These are phyloP conservation scores for Camelus bactrianus DNA, from an alignment of 2,113 vertebrate genomes.

Conservation along the genomic window DNA sequence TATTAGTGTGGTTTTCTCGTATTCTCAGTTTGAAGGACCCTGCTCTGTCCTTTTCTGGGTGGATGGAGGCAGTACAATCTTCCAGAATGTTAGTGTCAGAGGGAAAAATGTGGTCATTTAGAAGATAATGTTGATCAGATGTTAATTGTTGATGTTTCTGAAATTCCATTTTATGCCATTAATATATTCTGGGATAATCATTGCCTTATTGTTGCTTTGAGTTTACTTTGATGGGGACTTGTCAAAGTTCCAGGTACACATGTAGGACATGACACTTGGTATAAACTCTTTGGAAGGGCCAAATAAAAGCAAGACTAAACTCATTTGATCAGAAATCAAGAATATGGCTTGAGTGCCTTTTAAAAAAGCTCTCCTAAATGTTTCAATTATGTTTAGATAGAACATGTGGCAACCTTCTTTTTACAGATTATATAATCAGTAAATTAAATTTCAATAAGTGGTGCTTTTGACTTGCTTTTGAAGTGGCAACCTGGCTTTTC, in stretches of 20 bases:
- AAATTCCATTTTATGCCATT: conserved; percentile 26
- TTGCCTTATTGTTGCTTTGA: neutral
- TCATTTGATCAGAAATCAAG: neutral
- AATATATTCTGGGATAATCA: neutral
- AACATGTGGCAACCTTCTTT: neutral
- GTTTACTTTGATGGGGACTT: neutral
- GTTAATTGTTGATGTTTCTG: neutral
- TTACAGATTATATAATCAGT: neutral
- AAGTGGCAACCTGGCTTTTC: neutral
- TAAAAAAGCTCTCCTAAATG: neutral
- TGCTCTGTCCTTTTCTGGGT: conserved; percentile 38
- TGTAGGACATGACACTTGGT: neutral
- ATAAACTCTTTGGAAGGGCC: neutral
- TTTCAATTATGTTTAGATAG: neutral
- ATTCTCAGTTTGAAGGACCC: neutral
- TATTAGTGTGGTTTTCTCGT: conserved; percentile 4
- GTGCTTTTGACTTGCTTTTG: neutral
- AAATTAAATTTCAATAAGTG: neutral
- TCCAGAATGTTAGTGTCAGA: conserved; percentile 4
- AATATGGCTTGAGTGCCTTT: neutral
- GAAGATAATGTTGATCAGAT: neutral
- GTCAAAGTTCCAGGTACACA: neutral
- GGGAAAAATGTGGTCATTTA: neutral
- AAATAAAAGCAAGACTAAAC: conserved; percentile 27
- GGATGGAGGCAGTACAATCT: conserved; percentile 6